Conservation (phyloP, 2,888 invertebrate species). For the Periphyllus acericola region DNA sequence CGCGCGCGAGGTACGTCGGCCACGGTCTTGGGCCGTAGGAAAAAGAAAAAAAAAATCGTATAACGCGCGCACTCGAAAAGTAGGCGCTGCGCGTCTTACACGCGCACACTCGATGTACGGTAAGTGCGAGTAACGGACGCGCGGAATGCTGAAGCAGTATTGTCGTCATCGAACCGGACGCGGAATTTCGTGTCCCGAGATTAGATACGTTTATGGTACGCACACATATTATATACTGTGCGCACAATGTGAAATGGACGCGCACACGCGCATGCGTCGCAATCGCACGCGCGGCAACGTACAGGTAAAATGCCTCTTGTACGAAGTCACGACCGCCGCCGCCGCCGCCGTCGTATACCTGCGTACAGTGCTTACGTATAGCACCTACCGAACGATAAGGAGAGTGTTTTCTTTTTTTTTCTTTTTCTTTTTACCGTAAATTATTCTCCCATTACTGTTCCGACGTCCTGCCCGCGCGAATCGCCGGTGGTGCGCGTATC, state of each 20-base stretch:
- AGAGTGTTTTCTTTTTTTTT: no score
- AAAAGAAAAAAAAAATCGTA: background rate
- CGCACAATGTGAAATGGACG: no score
- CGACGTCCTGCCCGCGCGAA: background rate
- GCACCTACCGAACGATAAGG: background rate
- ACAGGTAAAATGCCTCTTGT: background rate
- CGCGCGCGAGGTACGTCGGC: background rate
- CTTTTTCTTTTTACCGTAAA: background rate
- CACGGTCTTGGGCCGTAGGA: background rate
- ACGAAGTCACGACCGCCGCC: background rate
- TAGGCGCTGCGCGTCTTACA: background rate
- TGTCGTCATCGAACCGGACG: background rate
- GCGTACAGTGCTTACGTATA: background rate
- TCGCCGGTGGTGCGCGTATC: background rate
- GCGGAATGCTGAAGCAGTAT: background rate
- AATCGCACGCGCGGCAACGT: no score
- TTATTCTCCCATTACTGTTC: background rate
- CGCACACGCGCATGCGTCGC: no score
- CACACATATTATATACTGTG: background rate
- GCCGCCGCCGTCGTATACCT: background rate
- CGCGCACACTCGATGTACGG: no score
- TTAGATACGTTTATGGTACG: background rate
- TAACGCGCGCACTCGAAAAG: background rate
- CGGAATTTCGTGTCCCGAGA: background rate
- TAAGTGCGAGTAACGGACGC: background rate